These are phyloP conservation scores for Myoxocephalus aenaeus DNA, from an alignment of 2,797 vertebrate species.

Conservation along the genomic window DNA sequence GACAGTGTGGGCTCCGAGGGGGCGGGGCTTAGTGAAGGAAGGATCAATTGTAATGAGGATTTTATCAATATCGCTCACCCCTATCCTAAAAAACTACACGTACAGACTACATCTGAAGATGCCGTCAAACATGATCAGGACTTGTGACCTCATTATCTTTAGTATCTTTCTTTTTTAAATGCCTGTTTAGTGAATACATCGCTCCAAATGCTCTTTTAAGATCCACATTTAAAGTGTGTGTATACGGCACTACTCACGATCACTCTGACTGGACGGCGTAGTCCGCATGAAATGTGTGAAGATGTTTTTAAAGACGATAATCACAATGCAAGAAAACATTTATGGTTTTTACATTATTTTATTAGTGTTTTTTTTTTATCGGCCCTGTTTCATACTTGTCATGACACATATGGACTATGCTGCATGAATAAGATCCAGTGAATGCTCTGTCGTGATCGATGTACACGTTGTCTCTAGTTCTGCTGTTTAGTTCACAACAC, in stretches of 20 bases:
- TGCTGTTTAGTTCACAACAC: constrained; percentile 47
- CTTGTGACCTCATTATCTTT: neutral
- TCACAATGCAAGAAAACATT: constrained; percentile 14
- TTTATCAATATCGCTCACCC: neutral
- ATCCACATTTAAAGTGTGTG: constrained; percentile 2
- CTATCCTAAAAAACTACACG: neutral
- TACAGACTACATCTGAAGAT: neutral
- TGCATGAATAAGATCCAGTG: constrained; percentile 66
- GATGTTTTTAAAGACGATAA: constrained; percentile 37
- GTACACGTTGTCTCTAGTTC: constrained; percentile 44
- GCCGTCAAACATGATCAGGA: neutral
- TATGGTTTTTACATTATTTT: neutral
- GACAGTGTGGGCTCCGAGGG: neutral
- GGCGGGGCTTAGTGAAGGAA: neutral
- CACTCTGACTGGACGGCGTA: neutral
- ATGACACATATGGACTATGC: constrained; percentile 43
- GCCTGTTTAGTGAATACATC: constrained; percentile 4
- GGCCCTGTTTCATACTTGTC: constrained; percentile 42
- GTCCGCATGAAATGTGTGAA: constrained; percentile 15
- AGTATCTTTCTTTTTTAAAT: neutral
- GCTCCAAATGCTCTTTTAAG: constrained; percentile 1
- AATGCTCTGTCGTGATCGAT: constrained; percentile 58
- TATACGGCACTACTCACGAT: constrained; percentile 4
- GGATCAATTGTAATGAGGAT: neutral
- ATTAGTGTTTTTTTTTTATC: constrained; percentile 28